phyloP scores from a whole-genome alignment of 2,113 vertebrate species.

The Eclectus roratus region DNA sequence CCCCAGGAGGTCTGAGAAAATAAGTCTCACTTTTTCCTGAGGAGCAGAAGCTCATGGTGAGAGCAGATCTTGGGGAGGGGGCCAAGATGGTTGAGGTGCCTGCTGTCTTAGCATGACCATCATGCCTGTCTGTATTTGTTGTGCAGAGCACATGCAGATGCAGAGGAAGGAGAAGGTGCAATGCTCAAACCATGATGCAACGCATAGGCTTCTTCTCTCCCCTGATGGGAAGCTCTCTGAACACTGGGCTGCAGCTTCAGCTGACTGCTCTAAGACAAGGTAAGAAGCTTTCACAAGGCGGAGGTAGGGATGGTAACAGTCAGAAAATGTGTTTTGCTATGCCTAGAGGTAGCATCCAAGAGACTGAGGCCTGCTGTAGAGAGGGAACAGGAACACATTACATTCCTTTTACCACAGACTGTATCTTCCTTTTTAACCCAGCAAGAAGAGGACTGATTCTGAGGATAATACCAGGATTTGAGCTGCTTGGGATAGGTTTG shows the following conservation, averaged over 20 bases:
- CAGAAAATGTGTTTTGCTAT: not conserved
- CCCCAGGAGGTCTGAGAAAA: not conserved
- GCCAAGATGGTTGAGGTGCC: not conserved
- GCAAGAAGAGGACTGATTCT: not conserved
- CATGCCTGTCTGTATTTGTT: rapidly evolving
- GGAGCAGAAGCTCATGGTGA: not conserved
- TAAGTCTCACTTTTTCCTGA: not conserved
- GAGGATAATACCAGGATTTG: not conserved
- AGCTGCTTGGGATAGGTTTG: not conserved
- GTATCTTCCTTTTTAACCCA: not conserved
- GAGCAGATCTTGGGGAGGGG: not conserved
- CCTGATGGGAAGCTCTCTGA: not conserved
- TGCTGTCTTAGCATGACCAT: rapidly evolving
- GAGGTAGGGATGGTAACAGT: not conserved
- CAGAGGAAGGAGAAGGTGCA: not conserved
- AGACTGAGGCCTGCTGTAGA: not conserved
- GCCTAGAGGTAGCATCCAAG: not conserved
- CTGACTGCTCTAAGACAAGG: not conserved
- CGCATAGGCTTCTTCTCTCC: not conserved
- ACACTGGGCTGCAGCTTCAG: not conserved
- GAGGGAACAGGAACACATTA: not conserved
- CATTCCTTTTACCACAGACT: not conserved
- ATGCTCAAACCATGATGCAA: not conserved
- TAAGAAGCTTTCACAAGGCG: not conserved
- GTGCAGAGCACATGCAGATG: not conserved